Evolutionary conservation across 2,113 vertebrate genomes (phyloP), one percentile per base, ranked within the genome.

Genomic region (Poeciliopsis turrubarensis): DNA sequence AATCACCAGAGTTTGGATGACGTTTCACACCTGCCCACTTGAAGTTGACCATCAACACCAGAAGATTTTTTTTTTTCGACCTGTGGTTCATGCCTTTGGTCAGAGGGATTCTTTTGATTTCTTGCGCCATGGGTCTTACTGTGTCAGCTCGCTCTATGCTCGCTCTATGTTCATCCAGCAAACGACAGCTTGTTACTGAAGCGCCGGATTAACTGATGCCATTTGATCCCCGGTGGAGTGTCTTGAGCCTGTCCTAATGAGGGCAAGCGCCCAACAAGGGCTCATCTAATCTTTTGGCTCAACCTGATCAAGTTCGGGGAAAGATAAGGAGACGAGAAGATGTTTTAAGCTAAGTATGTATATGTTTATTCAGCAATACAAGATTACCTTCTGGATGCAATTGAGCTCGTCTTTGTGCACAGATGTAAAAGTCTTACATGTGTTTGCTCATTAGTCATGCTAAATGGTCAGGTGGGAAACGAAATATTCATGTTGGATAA

Each of bases 171-270:
- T 30, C 30, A 70, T 60, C n/a, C 67, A 72, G 2, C 86, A 79
- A 88, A 79, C 87, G 86, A 84, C 79, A 82, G 78, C 61, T 76
- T 85, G 75, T 89, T 91, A 92, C 82, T 87, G 86, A 92, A 92
- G 86, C 73, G 75, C 72, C 80, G 86, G 82, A 92, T 92, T 91
- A 92, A 90, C 79, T 87, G 87, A 91, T 90, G 80, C 73, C 86
- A 90, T 78, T 83, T 73, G 66, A 81, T 73, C 80, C 79, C 72
- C 77, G 47, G 73, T 71, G 72, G 75, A 82, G 72, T 61, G 68
- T 77, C 65, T 79, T 80, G 66, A 75, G 32, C 41, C 60, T 57
- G 37, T 79, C 44, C 75, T 81, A 84, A 80, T 78, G 85, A 89
- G 51, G 51, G 5, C 51, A 57, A 64, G 61, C 68, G 67, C 9